phyloP scores from a whole-genome alignment of 2,113 vertebrate genomes.

The Mionectes macconnelli region DNA sequence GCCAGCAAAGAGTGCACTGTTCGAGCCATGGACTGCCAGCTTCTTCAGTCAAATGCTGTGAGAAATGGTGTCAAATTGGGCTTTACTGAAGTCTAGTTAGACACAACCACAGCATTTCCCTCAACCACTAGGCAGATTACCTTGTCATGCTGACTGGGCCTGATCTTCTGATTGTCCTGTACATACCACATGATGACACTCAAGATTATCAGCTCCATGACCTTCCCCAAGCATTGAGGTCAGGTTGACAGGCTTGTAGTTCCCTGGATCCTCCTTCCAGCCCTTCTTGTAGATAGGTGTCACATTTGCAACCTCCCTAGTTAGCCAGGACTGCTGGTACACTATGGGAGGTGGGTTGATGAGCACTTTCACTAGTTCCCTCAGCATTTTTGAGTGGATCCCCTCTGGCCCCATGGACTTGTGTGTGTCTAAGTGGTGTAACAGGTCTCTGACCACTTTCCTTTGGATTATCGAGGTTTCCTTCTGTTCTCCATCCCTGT shows the following conservation, averaged over 20 bases:
- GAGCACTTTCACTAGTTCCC: background rate
- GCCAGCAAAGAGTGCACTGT: background rate
- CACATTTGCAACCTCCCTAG: background rate
- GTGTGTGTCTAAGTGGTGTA: background rate
- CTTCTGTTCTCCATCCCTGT: background rate
- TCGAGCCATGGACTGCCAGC: background rate
- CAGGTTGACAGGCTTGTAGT: background rate
- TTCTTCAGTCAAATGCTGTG: background rate
- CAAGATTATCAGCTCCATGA: background rate
- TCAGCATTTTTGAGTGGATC: too few relatives aligned
- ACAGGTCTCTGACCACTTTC: background rate
- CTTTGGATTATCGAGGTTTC: background rate
- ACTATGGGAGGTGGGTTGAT: background rate
- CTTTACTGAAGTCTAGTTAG: background rate
- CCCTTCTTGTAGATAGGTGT: background rate
- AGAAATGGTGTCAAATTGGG: background rate
- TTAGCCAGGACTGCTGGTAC: background rate
- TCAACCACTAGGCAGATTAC: background rate
- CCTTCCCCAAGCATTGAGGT: background rate
- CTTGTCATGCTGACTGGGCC: background rate
- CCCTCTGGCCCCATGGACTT: background rate
- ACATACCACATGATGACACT: background rate
- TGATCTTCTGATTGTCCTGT: background rate
- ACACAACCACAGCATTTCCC: background rate
- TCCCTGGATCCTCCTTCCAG: background rate